Base-by-base conservation (phyloP, 1,140 invertebrate species). In the Meloidogyne chitwoodi region DNA sequence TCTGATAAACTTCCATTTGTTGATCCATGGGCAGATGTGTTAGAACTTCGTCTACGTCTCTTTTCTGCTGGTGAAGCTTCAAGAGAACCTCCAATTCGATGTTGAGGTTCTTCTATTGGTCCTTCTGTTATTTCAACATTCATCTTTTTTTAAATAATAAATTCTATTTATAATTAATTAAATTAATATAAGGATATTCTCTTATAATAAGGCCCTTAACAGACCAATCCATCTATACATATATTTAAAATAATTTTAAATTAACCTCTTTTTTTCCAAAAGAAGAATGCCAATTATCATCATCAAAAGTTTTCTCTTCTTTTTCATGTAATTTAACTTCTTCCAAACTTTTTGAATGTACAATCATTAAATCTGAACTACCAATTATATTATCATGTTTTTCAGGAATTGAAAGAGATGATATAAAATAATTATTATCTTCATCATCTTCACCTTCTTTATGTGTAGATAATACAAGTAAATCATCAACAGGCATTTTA, bases 1-100 rank as follows among this genome's bases (percentile, higher is more conserved):
- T 73, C 71, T 6, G 48, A 38, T 31, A 64, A 64, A 70, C 76
- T 78, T 66, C 77, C 77, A 34, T 77, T 62, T 2, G 75, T 64
- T 11, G 71, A 73, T 29, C 71, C 48, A 56, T 56, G 48, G n/a
- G 19, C 48, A 56, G 48, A 56, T n/a, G 12, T n/a, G n/a, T 19
- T 19, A n/a, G 65, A 67, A 26, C 56, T 22, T 16, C 71, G 48
- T 27, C 48, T 22, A 24, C 56, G 71, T 5, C 71, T 41, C 27
- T 73, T 73, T 10, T 61, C 71, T 56, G 29, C 22, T 74, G 69
- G 71, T 0, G 71, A 73, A 64, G 71, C 34, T n/a, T 19, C 56
- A 24, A 73, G 31, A 26, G 71, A 73, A 27, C 48, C 48, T 56
- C 48, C n/a, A 3, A n/a, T 56, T n/a, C n/a, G 19, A 16, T n/a